Percentiles rank a stretch among this genome's conserved stretches.
Conservation (phyloP, 2,797 vertebrate genomes). For the Luscinia megarhynchos region DNA sequence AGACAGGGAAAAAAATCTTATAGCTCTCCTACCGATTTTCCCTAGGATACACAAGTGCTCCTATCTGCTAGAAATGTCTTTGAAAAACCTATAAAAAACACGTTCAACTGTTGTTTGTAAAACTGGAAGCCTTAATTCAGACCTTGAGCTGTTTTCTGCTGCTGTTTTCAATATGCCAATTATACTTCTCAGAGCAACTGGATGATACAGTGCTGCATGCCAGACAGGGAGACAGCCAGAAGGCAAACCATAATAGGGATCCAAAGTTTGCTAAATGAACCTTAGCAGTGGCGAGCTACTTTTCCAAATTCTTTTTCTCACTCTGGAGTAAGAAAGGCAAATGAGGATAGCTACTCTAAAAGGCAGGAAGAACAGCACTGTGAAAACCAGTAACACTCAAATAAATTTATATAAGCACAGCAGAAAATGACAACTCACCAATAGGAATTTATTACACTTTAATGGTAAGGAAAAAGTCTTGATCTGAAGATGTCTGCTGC, state of each 20-base stretch:
- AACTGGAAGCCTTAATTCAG: neutral
- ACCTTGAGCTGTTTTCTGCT: neutral
- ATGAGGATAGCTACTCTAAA: neutral
- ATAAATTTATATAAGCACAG: neutral
- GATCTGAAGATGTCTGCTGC: neutral
- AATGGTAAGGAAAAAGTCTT: neutral
- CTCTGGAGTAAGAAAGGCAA: neutral
- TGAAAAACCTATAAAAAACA: neutral
- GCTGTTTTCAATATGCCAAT: neutral
- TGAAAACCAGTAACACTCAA: neutral
- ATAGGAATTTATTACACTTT: neutral
- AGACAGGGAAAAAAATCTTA: neutral
- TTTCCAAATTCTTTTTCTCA: neutral
- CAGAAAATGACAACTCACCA: neutral
- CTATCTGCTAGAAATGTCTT: neutral
- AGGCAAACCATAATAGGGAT: neutral
- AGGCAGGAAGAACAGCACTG: neutral
- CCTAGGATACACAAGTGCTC: neutral
- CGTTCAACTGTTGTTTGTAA: neutral
- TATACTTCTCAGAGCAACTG: neutral
- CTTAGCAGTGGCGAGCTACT: neutral
- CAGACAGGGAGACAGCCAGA: neutral
- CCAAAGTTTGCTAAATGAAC: conserved; percentile 2
- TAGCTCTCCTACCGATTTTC: neutral
- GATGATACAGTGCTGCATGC: neutral